Percentiles rank a stretch among this genome's conserved stretches.
These are phyloP conservation scores for Rhinichthys klamathensis DNA, from an alignment of 2,113 vertebrate genomes.

Conservation along the genomic window DNA sequence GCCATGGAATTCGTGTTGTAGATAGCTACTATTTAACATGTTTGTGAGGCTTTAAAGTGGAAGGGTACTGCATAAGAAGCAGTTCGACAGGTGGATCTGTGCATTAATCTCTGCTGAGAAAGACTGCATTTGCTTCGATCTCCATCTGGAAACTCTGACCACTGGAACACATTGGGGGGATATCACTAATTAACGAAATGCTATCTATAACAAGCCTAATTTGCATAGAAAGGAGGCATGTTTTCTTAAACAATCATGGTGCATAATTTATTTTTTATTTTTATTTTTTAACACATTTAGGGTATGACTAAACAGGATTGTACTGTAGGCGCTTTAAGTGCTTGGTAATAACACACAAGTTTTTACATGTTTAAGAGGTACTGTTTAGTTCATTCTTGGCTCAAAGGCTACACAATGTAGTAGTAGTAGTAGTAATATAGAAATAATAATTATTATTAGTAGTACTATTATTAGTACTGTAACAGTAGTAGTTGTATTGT, in stretches of 20 bases:
- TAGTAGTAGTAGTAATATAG: neutral
- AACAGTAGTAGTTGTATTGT: neutral
- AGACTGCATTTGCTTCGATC: neutral
- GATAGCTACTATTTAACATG: neutral
- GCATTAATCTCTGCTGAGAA: slow-evolving; percentile 3
- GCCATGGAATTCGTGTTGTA: neutral
- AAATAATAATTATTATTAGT: neutral
- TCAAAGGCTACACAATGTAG: neutral
- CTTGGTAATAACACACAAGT: neutral
- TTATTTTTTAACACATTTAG: neutral
- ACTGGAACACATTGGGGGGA: neutral
- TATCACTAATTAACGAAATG: neutral
- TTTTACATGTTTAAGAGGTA: neutral
- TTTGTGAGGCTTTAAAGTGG: neutral
- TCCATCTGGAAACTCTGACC: slow-evolving; percentile 9
- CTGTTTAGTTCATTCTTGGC: neutral
- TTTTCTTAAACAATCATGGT: neutral
- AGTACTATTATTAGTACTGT: neutral
- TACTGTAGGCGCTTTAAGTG: neutral
- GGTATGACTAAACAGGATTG: neutral
- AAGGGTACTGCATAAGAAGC: neutral
- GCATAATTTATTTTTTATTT: too few species aligned
- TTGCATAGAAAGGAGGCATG: neutral
- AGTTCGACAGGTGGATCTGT: neutral
- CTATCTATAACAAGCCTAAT: neutral